phyloP scores from a whole-genome alignment of 2,113 vertebrate species.

The Stictonetta naevosa region DNA sequence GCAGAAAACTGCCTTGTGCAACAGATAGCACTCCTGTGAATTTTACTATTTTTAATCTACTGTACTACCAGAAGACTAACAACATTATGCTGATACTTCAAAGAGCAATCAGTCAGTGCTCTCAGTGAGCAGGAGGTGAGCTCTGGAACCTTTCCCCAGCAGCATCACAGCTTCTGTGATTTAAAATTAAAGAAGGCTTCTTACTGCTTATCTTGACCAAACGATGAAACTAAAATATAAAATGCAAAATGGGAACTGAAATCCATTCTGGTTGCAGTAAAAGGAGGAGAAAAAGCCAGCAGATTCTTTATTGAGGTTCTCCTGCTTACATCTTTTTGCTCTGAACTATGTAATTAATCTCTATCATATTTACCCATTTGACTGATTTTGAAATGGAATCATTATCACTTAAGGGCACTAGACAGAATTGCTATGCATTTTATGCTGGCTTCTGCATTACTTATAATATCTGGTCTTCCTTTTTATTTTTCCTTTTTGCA shows the following conservation, averaged over 20 bases:
- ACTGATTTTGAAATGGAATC: conserved; percentile 41
- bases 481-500: neutral
- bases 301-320: neutral
- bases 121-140: neutral
- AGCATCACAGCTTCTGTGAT: neutral
- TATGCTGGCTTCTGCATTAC: neutral
- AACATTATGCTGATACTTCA: neutral
- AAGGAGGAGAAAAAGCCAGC: neutral
- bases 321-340: neutral
- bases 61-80: conserved; percentile 15
- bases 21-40: conserved; percentile 14
- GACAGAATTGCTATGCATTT: neutral
- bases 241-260: neutral
- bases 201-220: neutral
- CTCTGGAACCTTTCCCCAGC: neutral
- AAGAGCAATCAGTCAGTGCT: conserved; percentile 26
- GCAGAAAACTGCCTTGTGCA: neutral
- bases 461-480: neutral
- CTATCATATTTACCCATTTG: conserved; percentile 27
- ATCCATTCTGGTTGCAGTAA: neutral
- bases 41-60: conserved; percentile 54
- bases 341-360: conserved; percentile 27
- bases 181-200: neutral
- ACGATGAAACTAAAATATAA: neutral
- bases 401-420: conserved; percentile 4